A percentile compares a stretch with the other conserved stretches of the same genome.
phyloP scores from a whole-genome alignment of 2,888 invertebrate genomes.

The Cephonodes hylas region DNA sequence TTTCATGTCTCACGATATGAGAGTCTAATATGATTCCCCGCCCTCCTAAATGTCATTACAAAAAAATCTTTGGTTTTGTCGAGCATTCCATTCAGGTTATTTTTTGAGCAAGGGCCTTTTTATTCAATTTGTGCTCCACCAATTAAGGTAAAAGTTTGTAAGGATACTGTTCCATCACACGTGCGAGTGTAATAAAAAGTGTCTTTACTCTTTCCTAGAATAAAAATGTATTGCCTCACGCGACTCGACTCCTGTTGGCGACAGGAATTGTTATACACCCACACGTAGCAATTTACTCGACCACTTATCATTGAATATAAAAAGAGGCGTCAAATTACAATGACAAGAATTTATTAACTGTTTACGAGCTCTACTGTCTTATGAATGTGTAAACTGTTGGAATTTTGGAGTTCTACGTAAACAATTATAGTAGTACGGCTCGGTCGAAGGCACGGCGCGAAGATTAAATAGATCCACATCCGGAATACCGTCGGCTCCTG shows the following conservation, averaged over 20 bases:
- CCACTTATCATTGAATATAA: constrained; percentile 6
- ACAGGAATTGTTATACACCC: constrained; percentile 7
- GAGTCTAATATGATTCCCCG: constrained; percentile 29
- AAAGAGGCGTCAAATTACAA: constrained; percentile 7
- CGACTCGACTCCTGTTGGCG: neutral
- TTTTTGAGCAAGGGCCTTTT: neutral
- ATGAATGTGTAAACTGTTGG: neutral
- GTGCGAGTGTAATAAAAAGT: constrained; percentile 1
- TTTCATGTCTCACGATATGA: constrained; percentile 24
- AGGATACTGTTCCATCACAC: neutral
- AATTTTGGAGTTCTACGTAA: neutral
- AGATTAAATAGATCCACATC: constrained; percentile 40
- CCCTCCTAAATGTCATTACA: neutral
- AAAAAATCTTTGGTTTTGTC: constrained; percentile 2
- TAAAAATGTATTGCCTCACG: constrained; percentile 5
- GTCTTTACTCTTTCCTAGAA: constrained; percentile 10
- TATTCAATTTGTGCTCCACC: constrained; percentile 9
- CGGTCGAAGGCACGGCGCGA: constrained; percentile 28
- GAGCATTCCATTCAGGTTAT: constrained; percentile 1
- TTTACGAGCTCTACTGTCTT: neutral
- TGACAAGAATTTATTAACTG: neutral
- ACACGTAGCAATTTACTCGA: neutral
- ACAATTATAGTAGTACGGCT: neutral
- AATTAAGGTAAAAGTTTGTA: neutral
- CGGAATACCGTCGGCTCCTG: constrained; percentile 42